phyloP scores from a whole-genome alignment of 1,140 invertebrate species.

The Neodiprion lecontei region DNA sequence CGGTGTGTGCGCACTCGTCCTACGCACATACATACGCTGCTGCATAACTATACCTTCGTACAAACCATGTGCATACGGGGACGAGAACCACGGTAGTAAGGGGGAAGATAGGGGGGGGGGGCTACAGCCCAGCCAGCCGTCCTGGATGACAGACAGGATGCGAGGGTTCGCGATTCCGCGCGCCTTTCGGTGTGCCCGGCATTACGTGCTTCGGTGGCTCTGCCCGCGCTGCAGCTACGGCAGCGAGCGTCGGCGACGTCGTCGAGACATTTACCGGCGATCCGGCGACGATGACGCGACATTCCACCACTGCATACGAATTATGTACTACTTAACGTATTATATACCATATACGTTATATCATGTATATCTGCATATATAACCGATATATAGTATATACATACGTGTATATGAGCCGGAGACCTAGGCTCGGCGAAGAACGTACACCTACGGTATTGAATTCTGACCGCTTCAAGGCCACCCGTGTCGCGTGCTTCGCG shows the following conservation, averaged over 20 bases:
- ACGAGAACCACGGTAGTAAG: background rate
- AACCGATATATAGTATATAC: too few species aligned
- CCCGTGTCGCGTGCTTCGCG: too few species aligned
- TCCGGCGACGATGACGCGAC: slow-evolving; percentile 1
- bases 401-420: too few species aligned
- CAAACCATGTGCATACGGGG: background rate
- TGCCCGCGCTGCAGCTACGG: background rate
- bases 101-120: background rate
- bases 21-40: background rate
- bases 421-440: too few species aligned
- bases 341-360: too few species aligned
- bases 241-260: slow-evolving; percentile 12
- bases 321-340: too few species aligned
- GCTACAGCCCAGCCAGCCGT: slow-evolving; percentile 5
- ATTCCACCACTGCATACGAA: too few species aligned
- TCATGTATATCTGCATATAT: too few species aligned
- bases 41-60: background rate
- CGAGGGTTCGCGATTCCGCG: slow-evolving; percentile 4
- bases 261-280: background rate
- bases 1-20: too few species aligned
- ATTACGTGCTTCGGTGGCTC: slow-evolving; percentile 6
- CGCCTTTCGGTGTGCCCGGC: slow-evolving; percentile 5
- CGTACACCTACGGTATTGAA: too few species aligned
- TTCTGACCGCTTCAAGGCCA: too few species aligned
- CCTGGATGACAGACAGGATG: slow-evolving; percentile 6